Evolutionary conservation across 2,113 vertebrate genomes (phyloP), one percentile per base, ranked within the genome.

Genomic region (Amia ocellicauda): DNA sequence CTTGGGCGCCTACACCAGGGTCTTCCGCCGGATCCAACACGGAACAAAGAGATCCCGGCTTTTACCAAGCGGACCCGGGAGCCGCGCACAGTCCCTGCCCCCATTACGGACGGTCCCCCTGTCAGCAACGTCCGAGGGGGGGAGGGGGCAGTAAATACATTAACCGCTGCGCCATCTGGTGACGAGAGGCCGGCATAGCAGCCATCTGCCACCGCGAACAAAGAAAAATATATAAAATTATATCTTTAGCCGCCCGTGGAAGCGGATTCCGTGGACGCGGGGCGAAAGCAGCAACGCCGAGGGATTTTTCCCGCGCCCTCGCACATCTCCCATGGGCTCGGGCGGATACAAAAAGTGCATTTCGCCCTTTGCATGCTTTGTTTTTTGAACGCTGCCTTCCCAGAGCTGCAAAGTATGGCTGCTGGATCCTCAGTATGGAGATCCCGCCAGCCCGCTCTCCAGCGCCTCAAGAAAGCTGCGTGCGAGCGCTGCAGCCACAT

Each of bases 341-440:
- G 58, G 41, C 55, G 68, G 24, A 81, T 76, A 74, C 79, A 81
- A 77, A 74, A 59, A 75, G 47, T 56, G 74, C 78, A 78, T 80
- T 87, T 85, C n/a, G n/a, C n/a, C n/a, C n/a, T n/a, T n/a, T n/a
- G n/a, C n/a, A n/a, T n/a, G n/a, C n/a, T n/a, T n/a, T n/a, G n/a
- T n/a, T n/a, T n/a, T n/a, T n/a, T n/a, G n/a, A n/a, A n/a, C 31
- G 5, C 31, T 7, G 31, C 31, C 1, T 11, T 36, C 31, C 31
- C 31, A 78, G 81, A 84, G 80, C 85, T 86, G 86, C 83, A 88
- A 86, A 89, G 87, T 85, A 89, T 89, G 86, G 87, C 85, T 87
- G 86, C 86, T 87, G 83, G 81, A 83, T 85, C 81, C 86, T 86
- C 81, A 88, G 87, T 86, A 89, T 85, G 88, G 85, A 88, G 80